Base-by-base conservation (phyloP, 2,113 vertebrate species). In the Geothlypis trichas region DNA sequence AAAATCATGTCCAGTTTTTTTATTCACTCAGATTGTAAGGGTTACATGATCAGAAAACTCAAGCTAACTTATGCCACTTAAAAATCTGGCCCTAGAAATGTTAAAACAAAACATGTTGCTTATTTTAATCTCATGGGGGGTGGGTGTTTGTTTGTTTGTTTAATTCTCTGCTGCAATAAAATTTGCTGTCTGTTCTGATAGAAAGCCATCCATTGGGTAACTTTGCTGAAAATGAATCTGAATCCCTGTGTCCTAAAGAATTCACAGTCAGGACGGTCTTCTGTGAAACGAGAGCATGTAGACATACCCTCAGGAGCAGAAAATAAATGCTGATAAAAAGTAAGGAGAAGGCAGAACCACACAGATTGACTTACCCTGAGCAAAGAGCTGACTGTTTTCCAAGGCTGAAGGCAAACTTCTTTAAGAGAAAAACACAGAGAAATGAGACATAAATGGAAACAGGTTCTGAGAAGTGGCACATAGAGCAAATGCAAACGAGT, bases 371-470 rank as follows among this genome's bases (percentile, higher is more conserved):
- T 90, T 74, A 92, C 51, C 55, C 47, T 71, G 79, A 85, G 51
- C 26, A 83, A 85, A 81, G 79, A 49, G 66, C 22, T 77, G 67
- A 66, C 47, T 10, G 33, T 51, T 93, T 95, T 95, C 71, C 68
- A 67, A 80, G 76, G 57, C 85, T 88, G 51, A 80, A 33, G 78
- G 47, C 55, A 86, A 76, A 86, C 65, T 94, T 77, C n/a, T 94
- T 88, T 74, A 71, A 75, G 87, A 85, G 59, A 33, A 88, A 96
- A 94, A 84, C 35, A 67, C 13, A 83, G 52, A 91, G 54, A 84
- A 95, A 82, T 37, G 41, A 93, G 76, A 63, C 49, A 76, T 76
- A 82, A 90, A 93, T 62, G 72, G 77, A 75, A 96, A 84, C 78
- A 83, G 59, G 77, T 95, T 89, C 52, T 93, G 92, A 92, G 68